Evolutionary conservation across 2,113 vertebrate species (phyloP).

Genomic region (Cnemophilus loriae): DNA sequence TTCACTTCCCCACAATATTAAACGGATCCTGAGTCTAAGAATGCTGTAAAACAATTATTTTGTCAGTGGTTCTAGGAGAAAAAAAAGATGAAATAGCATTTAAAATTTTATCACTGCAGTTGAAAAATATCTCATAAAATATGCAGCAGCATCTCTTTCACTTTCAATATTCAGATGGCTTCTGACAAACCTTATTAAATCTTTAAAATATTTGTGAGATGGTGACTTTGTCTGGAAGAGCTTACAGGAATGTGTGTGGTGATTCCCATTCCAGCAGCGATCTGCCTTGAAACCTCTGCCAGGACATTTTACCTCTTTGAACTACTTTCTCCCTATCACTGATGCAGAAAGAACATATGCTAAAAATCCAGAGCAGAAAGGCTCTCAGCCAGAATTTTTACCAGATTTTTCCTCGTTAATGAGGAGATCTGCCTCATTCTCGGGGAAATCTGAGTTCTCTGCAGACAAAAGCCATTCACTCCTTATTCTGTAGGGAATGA

Average conservation of each 20-base stretch:
- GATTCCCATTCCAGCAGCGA: not conserved
- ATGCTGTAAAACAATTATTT: not conserved
- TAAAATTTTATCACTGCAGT: not conserved
- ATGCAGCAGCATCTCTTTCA: not conserved
- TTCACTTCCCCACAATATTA: not conserved
- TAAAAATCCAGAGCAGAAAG: not conserved
- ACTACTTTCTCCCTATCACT: not conserved
- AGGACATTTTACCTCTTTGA: not conserved
- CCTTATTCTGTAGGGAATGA: not conserved
- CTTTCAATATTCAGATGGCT: conserved; percentile 23
- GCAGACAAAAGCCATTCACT: not conserved
- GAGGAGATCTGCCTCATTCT: not conserved
- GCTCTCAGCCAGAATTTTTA: not conserved
- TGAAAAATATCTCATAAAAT: conserved; percentile 44
- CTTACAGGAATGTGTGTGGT: not conserved
- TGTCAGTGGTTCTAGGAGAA: not conserved
- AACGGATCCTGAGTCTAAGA: not conserved
- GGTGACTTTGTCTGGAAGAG: not conserved
- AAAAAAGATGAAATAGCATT: not conserved
- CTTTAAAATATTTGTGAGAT: conserved; percentile 5
- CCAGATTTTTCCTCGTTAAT: not conserved
- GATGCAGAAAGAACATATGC: not conserved
- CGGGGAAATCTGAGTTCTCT: not conserved
- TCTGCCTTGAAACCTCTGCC: not conserved
- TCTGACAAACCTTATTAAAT: conserved; percentile 19